Evolutionary conservation across 2,113 vertebrate genomes (phyloP).

Genomic region (Oryzias melastigma): DNA sequence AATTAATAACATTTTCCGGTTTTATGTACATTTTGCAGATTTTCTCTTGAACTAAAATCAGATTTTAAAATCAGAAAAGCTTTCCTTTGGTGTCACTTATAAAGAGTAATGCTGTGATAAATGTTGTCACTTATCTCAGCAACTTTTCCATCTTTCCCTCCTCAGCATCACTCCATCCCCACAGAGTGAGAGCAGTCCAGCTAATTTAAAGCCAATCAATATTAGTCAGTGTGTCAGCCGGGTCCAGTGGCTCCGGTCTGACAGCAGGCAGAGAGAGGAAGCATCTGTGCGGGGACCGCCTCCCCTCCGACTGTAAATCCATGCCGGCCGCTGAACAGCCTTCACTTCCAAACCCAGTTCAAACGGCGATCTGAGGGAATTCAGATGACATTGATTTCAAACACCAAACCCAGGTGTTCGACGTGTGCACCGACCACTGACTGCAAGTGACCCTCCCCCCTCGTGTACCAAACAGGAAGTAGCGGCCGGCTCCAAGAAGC

Average conservation of each 20-base stretch:
- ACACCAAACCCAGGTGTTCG: slow-evolving; percentile 58
- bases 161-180: slow-evolving; percentile 18
- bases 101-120: slow-evolving; percentile 4
- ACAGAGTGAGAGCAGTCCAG: slow-evolving; percentile 55
- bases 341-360: slow-evolving; percentile 24
- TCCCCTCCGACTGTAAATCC: slow-evolving; percentile 56
- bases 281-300: slow-evolving; percentile 54
- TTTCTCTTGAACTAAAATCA: too few relatives aligned
- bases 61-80: too few relatives aligned
- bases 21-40: too few relatives aligned
- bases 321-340: slow-evolving; percentile 48
- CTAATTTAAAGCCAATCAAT: slow-evolving; percentile 91
- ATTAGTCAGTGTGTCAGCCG: slow-evolving; percentile 77
- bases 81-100: too few relatives aligned
- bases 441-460: neutral
- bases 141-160: slow-evolving; percentile 35
- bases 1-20: too few relatives aligned
- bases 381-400: slow-evolving; percentile 62
- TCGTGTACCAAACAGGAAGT: too few relatives aligned
- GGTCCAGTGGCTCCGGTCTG: slow-evolving; percentile 60
- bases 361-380: slow-evolving; percentile 61
- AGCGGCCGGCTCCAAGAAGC: too few relatives aligned
- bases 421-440: slow-evolving; percentile 36
- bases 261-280: slow-evolving; percentile 39
- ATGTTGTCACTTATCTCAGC: slow-evolving; percentile 17